Evolutionary conservation across 1,140 invertebrate genomes (phyloP).

Genomic region (Lepeophtheirus salmonis): DNA sequence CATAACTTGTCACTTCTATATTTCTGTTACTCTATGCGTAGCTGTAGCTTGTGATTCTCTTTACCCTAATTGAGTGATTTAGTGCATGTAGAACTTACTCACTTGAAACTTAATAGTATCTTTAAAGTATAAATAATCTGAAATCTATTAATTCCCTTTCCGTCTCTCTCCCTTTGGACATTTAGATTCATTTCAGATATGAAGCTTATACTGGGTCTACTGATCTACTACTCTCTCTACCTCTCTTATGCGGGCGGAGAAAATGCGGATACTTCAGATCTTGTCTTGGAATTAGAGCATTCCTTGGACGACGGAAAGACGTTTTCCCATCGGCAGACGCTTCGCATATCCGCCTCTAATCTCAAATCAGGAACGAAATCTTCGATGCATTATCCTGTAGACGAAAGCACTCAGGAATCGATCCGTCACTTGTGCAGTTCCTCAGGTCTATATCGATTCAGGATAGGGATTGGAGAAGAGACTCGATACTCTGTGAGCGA

Average conservation of each 20-base stretch:
- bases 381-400: not conserved
- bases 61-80: too few species aligned
- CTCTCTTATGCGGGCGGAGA: not conserved
- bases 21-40: too few species aligned
- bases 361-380: not conserved
- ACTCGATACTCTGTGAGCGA: not conserved
- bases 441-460: not conserved
- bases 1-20: too few species aligned
- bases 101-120: too few species aligned
- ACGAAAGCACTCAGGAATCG: not conserved
- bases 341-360: not conserved
- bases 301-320: constrained; percentile 2
- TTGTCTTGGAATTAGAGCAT: not conserved
- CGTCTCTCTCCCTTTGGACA: too few species aligned
- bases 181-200: too few species aligned
- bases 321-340: not conserved
- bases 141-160: too few species aligned
- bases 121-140: too few species aligned
- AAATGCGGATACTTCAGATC: not conserved
- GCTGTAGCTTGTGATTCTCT: too few species aligned
- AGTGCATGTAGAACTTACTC: too few species aligned
- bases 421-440: not conserved
- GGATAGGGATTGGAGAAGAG: not conserved
- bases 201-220: too few species aligned
- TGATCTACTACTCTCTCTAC: too few species aligned